A percentile compares a stretch with the other conserved stretches of the same genome.
Conservation (phyloP, 1,140 invertebrate species). For the Tetramorium alpestre region DNA sequence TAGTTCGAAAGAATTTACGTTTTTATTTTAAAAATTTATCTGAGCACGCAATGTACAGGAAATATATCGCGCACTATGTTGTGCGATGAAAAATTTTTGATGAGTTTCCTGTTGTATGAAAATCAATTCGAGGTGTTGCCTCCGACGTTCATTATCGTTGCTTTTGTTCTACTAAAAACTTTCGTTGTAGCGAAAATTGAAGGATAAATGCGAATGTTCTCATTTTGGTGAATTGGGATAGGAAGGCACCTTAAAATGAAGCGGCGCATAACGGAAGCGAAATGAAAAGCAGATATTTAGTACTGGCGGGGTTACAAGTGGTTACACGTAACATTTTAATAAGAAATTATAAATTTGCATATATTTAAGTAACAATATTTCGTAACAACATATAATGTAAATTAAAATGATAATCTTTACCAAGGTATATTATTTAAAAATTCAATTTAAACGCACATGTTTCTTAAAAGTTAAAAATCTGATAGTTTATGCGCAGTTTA, state of each 20-base stretch:
- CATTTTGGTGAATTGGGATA: slow-evolving; percentile 56
- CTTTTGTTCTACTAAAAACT: slow-evolving; percentile 38
- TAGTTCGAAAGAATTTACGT: not conserved
- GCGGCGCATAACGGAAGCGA: not conserved
- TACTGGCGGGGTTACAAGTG: not conserved
- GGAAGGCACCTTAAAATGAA: slow-evolving; percentile 47
- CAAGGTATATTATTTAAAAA: not conserved
- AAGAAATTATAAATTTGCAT: slow-evolving; percentile 2
- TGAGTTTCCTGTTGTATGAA: slow-evolving; percentile 40
- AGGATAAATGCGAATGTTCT: slow-evolving; percentile 10
- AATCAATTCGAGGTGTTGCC: slow-evolving; percentile 59
- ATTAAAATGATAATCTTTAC: slow-evolving; percentile 1
- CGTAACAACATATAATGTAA: not conserved
- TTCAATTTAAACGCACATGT: not conserved
- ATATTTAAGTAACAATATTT: not conserved
- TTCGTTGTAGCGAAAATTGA: slow-evolving; percentile 38
- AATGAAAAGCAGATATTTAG: slow-evolving; percentile 29
- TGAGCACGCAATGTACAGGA: not conserved
- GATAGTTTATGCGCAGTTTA: not conserved
- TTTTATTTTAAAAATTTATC: slow-evolving; percentile 27
- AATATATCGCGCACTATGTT: not conserved
- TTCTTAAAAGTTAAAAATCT: not conserved
- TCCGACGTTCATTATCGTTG: slow-evolving; percentile 52
- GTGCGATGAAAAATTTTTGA: slow-evolving; percentile 35
- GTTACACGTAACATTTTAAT: not conserved